phyloP scores from a whole-genome alignment of 2,888 invertebrate species.

The Lycia hirtaria region DNA sequence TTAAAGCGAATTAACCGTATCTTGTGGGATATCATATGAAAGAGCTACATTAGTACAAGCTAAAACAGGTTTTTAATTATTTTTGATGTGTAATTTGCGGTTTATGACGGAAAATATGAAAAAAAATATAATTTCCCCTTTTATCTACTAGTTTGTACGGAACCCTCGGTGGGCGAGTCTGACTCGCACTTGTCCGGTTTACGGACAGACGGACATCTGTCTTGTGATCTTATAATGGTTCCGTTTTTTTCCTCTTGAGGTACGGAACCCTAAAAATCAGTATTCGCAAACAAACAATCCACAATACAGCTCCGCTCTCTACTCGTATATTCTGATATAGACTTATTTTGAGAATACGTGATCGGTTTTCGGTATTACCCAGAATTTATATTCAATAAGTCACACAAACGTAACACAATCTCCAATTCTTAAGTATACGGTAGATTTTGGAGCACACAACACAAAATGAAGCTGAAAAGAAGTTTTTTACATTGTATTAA shows the following conservation, averaged over 20 bases:
- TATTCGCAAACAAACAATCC: neutral
- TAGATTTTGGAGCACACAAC: neutral
- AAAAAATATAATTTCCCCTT: too few relatives aligned
- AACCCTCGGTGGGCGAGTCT: too few relatives aligned
- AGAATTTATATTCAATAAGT: slow-evolving; percentile 22
- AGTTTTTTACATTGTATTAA: neutral
- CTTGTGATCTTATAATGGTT: neutral
- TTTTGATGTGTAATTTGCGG: too few relatives aligned
- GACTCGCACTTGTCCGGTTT: too few relatives aligned
- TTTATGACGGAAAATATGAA: too few relatives aligned
- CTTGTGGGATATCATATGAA: too few relatives aligned
- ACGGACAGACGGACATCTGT: too few relatives aligned
- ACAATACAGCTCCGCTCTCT: neutral
- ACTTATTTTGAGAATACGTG: slow-evolving; percentile 31
- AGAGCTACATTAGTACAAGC: too few relatives aligned
- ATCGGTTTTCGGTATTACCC: slow-evolving; percentile 26
- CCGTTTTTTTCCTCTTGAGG: neutral
- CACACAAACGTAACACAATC: neutral
- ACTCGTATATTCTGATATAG: slow-evolving; percentile 10
- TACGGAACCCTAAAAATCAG: neutral
- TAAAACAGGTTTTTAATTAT: too few relatives aligned
- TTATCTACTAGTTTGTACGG: too few relatives aligned
- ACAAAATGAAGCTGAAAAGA: neutral
- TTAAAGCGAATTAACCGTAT: too few relatives aligned
- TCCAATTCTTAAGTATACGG: neutral